phyloP scores from a whole-genome alignment of 2,797 vertebrate species.

The Cheirogaleus major region DNA sequence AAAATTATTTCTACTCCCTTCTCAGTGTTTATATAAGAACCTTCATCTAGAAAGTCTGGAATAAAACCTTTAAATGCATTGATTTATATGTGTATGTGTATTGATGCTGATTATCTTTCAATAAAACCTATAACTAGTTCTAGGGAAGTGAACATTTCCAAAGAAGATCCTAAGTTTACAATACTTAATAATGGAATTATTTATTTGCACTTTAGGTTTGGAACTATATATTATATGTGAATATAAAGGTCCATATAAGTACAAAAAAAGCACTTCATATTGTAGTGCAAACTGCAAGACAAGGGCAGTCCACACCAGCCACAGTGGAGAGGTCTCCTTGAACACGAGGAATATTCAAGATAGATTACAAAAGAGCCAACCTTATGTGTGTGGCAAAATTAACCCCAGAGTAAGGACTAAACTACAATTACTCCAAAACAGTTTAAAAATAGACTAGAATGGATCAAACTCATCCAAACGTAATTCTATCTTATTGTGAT shows the following conservation, averaged over 20 bases:
- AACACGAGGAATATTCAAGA: not conserved
- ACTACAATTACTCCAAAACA: not conserved
- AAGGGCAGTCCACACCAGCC: not conserved
- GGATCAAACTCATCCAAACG: not conserved
- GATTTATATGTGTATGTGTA: not conserved
- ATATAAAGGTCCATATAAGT: not conserved
- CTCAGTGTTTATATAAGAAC: not conserved
- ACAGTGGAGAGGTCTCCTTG: not conserved
- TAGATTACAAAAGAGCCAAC: not conserved
- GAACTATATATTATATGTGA: not conserved
- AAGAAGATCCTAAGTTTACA: not conserved
- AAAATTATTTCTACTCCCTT: not conserved
- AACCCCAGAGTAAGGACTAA: not conserved
- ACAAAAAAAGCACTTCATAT: not conserved
- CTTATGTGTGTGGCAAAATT: not conserved
- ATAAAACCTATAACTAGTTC: not conserved
- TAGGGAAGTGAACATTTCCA: not conserved
- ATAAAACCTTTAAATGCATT: not conserved
- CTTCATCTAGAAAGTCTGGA: not conserved
- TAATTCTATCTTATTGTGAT: not conserved
- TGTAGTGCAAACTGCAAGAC: not conserved
- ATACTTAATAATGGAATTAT: not conserved
- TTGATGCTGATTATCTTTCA: not conserved
- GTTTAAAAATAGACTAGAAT: not conserved
- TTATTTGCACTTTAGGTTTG: not conserved